phyloP scores from a whole-genome alignment of 2,888 invertebrate genomes.

The Lasius platythorax region DNA sequence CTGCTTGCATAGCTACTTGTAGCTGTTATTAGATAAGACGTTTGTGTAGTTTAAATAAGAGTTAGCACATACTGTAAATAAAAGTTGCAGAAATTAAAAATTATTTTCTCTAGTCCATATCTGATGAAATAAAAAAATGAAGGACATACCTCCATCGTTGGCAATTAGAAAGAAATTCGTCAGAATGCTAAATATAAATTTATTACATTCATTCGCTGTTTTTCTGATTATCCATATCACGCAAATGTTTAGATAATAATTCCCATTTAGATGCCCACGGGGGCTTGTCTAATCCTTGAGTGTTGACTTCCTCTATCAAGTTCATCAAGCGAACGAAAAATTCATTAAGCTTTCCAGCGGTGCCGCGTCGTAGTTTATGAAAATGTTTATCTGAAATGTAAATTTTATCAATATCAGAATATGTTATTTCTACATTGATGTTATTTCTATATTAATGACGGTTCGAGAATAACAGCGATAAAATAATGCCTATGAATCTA shows the following conservation, averaged over 20 bases:
- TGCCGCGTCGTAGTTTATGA: slow-evolving; percentile 81
- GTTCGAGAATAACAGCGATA: slow-evolving; percentile 8
- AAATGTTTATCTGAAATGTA: slow-evolving; percentile 77
- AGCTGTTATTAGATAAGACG: slow-evolving; percentile 13
- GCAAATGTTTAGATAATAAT: slow-evolving; percentile 71
- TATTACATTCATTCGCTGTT: slow-evolving; percentile 28
- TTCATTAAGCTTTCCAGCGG: slow-evolving; percentile 81
- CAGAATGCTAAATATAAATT: slow-evolving; percentile 30
- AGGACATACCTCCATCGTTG: neutral
- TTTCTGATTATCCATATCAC: slow-evolving; percentile 55
- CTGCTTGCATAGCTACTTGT: neutral
- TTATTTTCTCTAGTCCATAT: neutral
- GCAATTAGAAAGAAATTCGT: slow-evolving; percentile 31
- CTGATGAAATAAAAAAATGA: slow-evolving; percentile 19
- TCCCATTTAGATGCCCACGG: slow-evolving; percentile 79
- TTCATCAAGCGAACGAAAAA: slow-evolving; percentile 80
- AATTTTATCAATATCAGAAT: neutral
- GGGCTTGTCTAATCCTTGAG: slow-evolving; percentile 78
- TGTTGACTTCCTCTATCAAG: slow-evolving; percentile 82
- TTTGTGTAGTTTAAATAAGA: slow-evolving; percentile 9
- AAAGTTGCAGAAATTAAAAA: neutral
- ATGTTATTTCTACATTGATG: neutral
- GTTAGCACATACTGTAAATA: neutral
- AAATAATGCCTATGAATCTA: slow-evolving; percentile 16
- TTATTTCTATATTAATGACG: neutral